phyloP scores from a whole-genome alignment of 2,113 vertebrate genomes.

The Nansenia antarctica region DNA sequence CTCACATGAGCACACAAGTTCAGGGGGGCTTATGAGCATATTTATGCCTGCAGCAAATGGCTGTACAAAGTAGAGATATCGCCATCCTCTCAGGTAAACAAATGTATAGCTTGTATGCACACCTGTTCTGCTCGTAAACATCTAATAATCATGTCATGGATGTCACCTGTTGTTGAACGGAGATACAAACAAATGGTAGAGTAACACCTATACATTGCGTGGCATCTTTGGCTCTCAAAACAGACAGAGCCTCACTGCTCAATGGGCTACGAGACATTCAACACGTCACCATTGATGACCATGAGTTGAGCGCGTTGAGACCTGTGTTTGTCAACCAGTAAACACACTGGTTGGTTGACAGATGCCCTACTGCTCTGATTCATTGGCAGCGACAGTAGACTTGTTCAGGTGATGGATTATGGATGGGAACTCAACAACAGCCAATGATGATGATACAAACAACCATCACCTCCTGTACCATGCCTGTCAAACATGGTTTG shows the following conservation, averaged over 20 bases:
- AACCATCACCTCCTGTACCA: no score
- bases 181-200: no score
- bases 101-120: background rate
- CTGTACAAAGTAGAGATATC: conserved; percentile 35
- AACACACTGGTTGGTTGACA: conserved; percentile 29
- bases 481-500: no score
- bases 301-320: conserved; percentile 10
- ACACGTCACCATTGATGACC: conserved; percentile 14
- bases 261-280: background rate
- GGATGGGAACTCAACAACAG: background rate
- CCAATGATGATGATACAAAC: background rate
- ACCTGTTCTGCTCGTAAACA: background rate
- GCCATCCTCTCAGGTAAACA: conserved; percentile 9
- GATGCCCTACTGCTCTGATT: conserved; percentile 30
- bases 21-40: conserved; percentile 33
- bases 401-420: conserved; percentile 20
- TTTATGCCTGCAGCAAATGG: conserved; percentile 53
- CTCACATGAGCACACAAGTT: conserved; percentile 39
- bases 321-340: conserved; percentile 27
- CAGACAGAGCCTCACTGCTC: background rate
- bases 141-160: background rate
- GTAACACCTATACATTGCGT: background rate
- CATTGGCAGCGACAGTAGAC: conserved; percentile 29
- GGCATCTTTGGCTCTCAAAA: background rate
- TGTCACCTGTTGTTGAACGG: background rate